Percentiles rank a stretch among this genome's conserved stretches.
Conservation (phyloP, 1,140 invertebrate species). For the Rhopalosiphum maidis region DNA sequence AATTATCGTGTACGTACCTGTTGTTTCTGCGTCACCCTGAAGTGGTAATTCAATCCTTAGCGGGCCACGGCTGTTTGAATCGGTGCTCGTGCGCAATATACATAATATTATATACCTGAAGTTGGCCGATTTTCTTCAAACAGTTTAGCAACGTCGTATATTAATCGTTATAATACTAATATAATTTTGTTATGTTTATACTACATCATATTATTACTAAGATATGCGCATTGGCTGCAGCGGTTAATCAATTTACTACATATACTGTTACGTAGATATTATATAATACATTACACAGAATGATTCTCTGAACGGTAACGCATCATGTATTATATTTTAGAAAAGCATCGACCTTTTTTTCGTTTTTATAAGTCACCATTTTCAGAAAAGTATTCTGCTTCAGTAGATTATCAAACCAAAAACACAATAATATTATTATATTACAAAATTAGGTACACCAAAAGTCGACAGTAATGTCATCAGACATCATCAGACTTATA, state of each 20-base stretch:
- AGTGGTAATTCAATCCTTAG: background rate
- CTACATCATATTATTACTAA: background rate
- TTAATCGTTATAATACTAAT: background rate
- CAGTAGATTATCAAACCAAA: background rate
- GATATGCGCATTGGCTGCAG: background rate
- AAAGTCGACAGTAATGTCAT: background rate
- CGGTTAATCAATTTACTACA: background rate
- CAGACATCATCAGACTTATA: background rate
- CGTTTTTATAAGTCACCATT: background rate
- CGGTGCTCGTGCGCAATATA: too few species aligned
- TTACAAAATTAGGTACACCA: background rate
- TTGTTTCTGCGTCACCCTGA: background rate
- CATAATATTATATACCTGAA: background rate
- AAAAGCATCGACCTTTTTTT: background rate
- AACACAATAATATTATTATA: background rate
- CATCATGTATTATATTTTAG: background rate
- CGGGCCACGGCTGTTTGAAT: too few species aligned
- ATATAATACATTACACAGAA: background rate
- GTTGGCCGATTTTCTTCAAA: background rate
- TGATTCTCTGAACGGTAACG: background rate
- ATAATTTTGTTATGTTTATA: background rate
- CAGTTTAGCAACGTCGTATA: background rate
- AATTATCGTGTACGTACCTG: background rate
- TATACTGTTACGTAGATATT: background rate
- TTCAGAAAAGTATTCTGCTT: background rate